A percentile compares a stretch with the other conserved stretches of the same genome.
These are phyloP conservation scores for Oryctes rhinoceros DNA, from an alignment of 1,140 invertebrate species.

Conservation along the genomic window DNA sequence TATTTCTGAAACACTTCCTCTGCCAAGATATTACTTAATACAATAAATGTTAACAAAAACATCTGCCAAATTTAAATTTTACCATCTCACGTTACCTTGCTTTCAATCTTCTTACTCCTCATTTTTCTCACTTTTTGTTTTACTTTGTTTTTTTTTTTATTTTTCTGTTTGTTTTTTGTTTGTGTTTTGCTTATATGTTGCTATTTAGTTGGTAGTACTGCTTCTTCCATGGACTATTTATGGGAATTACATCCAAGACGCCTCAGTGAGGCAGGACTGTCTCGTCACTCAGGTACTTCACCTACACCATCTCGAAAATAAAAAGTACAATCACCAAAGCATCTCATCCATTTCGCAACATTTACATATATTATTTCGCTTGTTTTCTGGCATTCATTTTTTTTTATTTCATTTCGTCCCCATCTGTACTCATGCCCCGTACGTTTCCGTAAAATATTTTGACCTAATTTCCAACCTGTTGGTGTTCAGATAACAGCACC, in stretches of 20 bases:
- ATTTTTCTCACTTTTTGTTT: neutral
- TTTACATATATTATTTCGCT: neutral
- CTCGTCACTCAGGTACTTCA: slow-evolving; percentile 73
- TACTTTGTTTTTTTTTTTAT: neutral
- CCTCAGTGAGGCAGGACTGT: slow-evolving; percentile 74
- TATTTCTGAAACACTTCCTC: no score
- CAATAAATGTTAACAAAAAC: neutral
- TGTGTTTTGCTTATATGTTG: slow-evolving; percentile 17
- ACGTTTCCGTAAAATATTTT: neutral
- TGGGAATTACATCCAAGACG: slow-evolving; percentile 74
- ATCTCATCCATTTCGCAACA: neutral
- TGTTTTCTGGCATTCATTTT: neutral
- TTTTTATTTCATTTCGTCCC: no score
- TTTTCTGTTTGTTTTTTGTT: neutral
- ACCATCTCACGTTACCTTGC: neutral
- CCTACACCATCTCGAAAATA: neutral
- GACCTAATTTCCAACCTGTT: neutral
- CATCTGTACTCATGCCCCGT: neutral
- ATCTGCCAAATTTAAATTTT: neutral
- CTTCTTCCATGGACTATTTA: slow-evolving; percentile 70
- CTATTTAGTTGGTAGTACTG: slow-evolving; percentile 41
- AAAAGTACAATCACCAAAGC: neutral
- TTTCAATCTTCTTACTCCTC: neutral
- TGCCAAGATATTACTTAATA: neutral
- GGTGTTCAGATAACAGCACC: slow-evolving; percentile 76